Conservation (phyloP, 2,797 vertebrate genomes). For the Benthosema pterotum region DNA sequence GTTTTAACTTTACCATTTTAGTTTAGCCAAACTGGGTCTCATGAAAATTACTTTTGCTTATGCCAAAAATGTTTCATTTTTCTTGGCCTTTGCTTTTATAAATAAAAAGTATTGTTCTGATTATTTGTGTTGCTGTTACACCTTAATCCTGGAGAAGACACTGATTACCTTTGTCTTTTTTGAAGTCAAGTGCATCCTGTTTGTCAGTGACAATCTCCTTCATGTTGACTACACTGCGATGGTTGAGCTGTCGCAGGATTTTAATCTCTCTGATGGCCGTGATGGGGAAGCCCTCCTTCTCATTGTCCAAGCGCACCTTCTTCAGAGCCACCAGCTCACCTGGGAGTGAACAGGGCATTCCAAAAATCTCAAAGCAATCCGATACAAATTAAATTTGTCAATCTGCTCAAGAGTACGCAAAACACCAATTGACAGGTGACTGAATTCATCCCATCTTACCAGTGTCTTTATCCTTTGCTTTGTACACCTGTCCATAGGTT, state of each 20-base stretch:
- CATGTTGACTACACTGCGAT: conserved; percentile 98
- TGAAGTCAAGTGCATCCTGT: conserved; percentile 98
- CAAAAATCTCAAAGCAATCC: background rate
- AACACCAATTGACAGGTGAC: background rate
- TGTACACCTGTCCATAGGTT: conserved; percentile 98
- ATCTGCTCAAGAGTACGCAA: conserved; percentile 3
- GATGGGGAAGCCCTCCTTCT: conserved; percentile 98
- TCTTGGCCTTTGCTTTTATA: too few species aligned
- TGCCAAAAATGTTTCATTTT: too few species aligned
- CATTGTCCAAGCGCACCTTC: conserved; percentile 98
- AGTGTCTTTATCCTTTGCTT: conserved; percentile 99
- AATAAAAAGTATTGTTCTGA: too few species aligned
- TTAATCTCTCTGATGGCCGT: conserved; percentile 99
- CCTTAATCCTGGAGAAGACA: too few species aligned
- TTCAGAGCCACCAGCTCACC: conserved; percentile 96
- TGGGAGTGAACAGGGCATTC: conserved; percentile 49
- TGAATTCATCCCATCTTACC: conserved; percentile 71
- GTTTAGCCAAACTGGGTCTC: too few species aligned
- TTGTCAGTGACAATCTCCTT: conserved; percentile 99
- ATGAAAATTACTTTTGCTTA: too few species aligned
- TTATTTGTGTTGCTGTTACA: too few species aligned
- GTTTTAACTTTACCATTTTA: too few species aligned
- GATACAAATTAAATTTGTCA: background rate
- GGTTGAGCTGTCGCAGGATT: conserved; percentile 96
- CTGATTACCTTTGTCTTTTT: conserved; percentile 95